A percentile compares a stretch with the other conserved stretches of the same genome.
Evolutionary conservation across 2,888 invertebrate genomes (phyloP).

Genomic region (Beris chalybata): DNA sequence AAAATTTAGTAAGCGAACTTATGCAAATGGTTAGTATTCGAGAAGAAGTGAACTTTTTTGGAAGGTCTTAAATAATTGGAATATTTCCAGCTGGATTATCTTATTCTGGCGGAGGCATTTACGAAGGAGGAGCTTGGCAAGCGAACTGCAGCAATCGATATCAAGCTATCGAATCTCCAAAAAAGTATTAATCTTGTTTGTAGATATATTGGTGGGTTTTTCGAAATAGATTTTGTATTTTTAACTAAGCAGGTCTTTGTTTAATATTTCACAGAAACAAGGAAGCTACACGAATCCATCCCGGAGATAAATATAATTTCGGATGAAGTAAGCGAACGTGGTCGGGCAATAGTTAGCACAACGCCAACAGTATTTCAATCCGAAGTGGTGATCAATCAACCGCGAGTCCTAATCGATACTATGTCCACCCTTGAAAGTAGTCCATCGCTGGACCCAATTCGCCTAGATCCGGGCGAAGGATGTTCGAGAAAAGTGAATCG

Average conservation of each 20-base stretch:
- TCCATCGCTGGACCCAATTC: constrained; percentile 4
- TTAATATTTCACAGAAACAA: constrained; percentile 44
- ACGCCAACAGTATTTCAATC: constrained; percentile 38
- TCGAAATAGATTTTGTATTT: neutral
- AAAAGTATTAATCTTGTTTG: constrained; percentile 49
- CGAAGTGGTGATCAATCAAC: constrained; percentile 36
- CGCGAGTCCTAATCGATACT: constrained; percentile 23
- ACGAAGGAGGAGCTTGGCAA: constrained; percentile 52
- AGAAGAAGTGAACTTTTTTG: neutral
- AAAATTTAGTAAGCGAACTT: constrained; percentile 54
- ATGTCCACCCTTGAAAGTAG: neutral
- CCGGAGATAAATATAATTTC: constrained; percentile 53
- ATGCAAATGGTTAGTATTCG: constrained; percentile 48
- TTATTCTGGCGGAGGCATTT: constrained; percentile 48
- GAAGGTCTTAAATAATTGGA: constrained; percentile 5
- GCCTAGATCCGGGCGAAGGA: constrained; percentile 24
- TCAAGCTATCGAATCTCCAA: constrained; percentile 49
- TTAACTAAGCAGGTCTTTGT: neutral
- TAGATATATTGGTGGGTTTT: constrained; percentile 49
- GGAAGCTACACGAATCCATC: constrained; percentile 44
- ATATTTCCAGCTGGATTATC: constrained; percentile 30
- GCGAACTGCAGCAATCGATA: constrained; percentile 47
- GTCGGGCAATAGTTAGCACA: constrained; percentile 36
- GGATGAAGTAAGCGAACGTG: constrained; percentile 46
- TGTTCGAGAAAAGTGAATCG: constrained; percentile 38